Evolutionary conservation across 2,113 vertebrate genomes (phyloP).

Genomic region (Barnardius zonarius): DNA sequence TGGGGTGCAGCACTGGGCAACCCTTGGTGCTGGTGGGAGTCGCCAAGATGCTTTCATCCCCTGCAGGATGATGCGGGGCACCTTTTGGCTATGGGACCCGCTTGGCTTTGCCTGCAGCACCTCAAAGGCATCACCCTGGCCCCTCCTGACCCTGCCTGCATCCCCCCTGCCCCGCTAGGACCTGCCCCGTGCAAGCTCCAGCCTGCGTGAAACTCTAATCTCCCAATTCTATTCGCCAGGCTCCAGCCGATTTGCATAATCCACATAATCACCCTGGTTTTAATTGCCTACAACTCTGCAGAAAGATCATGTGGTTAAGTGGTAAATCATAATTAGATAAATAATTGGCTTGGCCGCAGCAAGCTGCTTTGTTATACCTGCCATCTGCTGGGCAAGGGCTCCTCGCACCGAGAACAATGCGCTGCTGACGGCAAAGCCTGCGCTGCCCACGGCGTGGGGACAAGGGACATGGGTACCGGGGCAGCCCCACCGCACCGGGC

Average conservation of each 20-base stretch:
- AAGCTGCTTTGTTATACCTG: constrained; percentile 91
- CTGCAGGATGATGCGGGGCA: rapidly evolving
- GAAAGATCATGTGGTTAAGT: constrained; percentile 94
- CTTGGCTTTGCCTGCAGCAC: background rate
- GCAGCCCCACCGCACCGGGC: background rate
- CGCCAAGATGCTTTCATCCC: background rate
- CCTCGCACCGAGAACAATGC: constrained; percentile 75
- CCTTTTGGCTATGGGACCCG: background rate
- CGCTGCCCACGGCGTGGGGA: background rate
- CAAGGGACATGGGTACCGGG: background rate
- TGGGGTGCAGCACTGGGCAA: background rate
- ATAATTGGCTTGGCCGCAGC: constrained; percentile 96
- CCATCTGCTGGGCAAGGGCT: constrained; percentile 88
- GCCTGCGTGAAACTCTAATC: constrained; percentile 80
- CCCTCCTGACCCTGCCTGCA: background rate
- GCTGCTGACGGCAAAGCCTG: constrained; percentile 59
- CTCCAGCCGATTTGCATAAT: constrained; percentile 88
- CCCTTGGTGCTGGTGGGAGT: background rate
- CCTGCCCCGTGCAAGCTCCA: constrained; percentile 65
- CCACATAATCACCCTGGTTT: constrained; percentile 89
- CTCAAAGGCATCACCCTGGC: background rate
- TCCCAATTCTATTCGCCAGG: constrained; percentile 80
- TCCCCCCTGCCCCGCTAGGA: background rate
- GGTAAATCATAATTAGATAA: constrained; percentile 98
- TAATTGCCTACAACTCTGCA: constrained; percentile 88